A percentile compares a stretch with the other conserved stretches of the same genome.
Evolutionary conservation across 2,797 vertebrate species (phyloP).

Genomic region (Hydrophis major): DNA sequence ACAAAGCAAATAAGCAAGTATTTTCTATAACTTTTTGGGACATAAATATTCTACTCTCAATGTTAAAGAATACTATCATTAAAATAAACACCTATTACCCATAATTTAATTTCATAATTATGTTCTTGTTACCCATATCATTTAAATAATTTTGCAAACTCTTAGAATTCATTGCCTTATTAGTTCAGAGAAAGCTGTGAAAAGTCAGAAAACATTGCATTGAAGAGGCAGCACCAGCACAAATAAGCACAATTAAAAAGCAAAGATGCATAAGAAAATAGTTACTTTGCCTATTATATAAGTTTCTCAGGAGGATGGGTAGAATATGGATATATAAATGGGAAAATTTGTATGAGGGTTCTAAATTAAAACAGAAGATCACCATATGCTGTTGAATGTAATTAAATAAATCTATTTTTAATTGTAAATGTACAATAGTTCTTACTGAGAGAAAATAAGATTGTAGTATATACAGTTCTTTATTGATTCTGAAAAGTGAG

Average conservation of each 20-base stretch:
- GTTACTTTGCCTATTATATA: neutral
- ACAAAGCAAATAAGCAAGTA: neutral
- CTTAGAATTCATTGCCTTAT: neutral
- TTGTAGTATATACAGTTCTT: neutral
- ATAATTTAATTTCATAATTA: neutral
- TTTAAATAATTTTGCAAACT: neutral
- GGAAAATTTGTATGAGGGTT: neutral
- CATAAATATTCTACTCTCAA: neutral
- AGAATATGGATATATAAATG: neutral
- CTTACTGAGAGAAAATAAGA: neutral
- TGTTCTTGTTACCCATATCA: neutral
- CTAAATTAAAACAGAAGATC: constrained; percentile 2
- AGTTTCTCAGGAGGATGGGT: neutral
- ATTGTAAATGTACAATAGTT: neutral
- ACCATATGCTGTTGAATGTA: neutral
- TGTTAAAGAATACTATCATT: neutral
- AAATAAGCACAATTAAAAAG: neutral
- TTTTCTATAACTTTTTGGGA: neutral
- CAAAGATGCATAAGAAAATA: neutral
- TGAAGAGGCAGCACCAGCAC: neutral
- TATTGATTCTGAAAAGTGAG: neutral
- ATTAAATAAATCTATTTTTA: neutral
- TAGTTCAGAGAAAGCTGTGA: neutral
- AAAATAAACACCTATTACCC: neutral
- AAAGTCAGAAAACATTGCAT: neutral